These are phyloP conservation scores for Harpagus bidentatus DNA, from an alignment of 2,113 vertebrate genomes.

Conservation along the genomic window DNA sequence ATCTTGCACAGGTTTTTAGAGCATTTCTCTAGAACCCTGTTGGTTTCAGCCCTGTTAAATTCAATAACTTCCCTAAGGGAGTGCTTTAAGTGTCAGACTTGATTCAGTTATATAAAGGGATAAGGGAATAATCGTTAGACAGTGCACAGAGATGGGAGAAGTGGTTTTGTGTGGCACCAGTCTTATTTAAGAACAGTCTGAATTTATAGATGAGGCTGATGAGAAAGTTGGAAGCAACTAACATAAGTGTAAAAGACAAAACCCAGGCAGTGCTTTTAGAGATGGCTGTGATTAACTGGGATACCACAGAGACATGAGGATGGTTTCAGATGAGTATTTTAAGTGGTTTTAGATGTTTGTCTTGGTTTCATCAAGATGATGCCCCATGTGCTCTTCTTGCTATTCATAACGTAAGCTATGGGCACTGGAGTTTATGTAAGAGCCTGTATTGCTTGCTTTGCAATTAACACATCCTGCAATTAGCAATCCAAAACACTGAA, in stretches of 20 bases:
- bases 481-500: neutral
- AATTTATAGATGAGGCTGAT: constrained; percentile 52
- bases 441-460: neutral
- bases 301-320: neutral
- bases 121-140: constrained; percentile 43
- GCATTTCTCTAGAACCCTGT: constrained; percentile 23
- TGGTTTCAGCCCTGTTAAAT: constrained; percentile 57
- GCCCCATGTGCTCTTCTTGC: neutral
- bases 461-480: constrained; percentile 10
- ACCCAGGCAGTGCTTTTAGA: neutral
- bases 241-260: neutral
- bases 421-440: neutral
- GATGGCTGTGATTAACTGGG: neutral
- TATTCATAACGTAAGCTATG: neutral
- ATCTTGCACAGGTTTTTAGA: constrained; percentile 3
- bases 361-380: neutral
- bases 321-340: neutral
- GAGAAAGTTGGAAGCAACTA: constrained; percentile 23
- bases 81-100: constrained; percentile 53
- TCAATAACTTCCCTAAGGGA: constrained; percentile 59
- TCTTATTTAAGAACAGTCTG: constrained; percentile 51
- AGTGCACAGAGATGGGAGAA: constrained; percentile 17
- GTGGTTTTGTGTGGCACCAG: constrained; percentile 33
- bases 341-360: constrained; percentile 50
- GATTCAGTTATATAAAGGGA: constrained; percentile 56